These are phyloP conservation scores for Troides aeacus DNA, from an alignment of 2,888 invertebrate genomes.

Conservation along the genomic window DNA sequence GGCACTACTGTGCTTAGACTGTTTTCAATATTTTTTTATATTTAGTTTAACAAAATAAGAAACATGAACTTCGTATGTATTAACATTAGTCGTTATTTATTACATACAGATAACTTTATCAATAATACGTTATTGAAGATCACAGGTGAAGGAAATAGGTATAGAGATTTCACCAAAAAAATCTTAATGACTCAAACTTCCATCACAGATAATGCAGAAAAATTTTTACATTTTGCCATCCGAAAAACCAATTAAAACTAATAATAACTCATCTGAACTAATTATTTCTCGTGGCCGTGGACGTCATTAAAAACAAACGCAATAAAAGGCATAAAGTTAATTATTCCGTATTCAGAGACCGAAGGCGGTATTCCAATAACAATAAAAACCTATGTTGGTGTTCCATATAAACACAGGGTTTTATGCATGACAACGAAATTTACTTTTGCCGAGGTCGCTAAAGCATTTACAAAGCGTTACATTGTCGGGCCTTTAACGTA, in stretches of 20 bases:
- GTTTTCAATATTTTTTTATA: not conserved
- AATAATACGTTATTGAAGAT: not conserved
- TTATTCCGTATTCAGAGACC: slow-evolving; percentile 40
- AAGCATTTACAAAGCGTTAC: slow-evolving; percentile 65
- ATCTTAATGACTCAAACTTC: too few species aligned
- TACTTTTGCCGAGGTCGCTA: slow-evolving; percentile 64
- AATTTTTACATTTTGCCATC: not conserved
- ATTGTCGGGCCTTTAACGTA: slow-evolving; percentile 64
- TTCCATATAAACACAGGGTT: slow-evolving; percentile 62
- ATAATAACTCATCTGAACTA: slow-evolving; percentile 31
- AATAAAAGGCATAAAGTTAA: slow-evolving; percentile 44
- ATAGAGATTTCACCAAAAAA: too few species aligned
- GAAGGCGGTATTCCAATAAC: slow-evolving; percentile 39
- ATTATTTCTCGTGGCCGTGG: slow-evolving; percentile 30
- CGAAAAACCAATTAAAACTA: slow-evolving; percentile 14
- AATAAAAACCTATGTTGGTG: slow-evolving; percentile 39
- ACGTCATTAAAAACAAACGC: slow-evolving; percentile 34
- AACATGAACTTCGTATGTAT: not conserved
- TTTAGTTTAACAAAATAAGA: slow-evolving; percentile 4
- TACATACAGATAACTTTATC: not conserved
- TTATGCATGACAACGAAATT: slow-evolving; percentile 75
- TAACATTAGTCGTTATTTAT: not conserved
- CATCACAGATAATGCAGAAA: too few species aligned
- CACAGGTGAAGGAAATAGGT: not conserved
- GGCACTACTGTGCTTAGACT: too few species aligned